phyloP scores from a whole-genome alignment of 2,888 invertebrate species.

The Lamellibrachia columna region DNA sequence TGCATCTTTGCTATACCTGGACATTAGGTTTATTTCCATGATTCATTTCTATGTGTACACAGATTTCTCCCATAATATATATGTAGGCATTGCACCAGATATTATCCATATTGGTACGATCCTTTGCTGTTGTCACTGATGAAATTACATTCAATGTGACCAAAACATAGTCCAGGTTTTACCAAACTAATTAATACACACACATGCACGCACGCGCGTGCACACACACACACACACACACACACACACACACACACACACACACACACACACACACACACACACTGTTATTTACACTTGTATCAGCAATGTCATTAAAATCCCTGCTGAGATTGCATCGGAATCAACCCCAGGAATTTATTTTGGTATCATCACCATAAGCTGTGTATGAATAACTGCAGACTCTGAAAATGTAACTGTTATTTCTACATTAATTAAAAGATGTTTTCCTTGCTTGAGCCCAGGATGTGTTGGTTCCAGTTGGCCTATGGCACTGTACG shows the following conservation, averaged over 20 bases:
- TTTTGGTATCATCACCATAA: background rate
- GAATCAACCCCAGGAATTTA: no score
- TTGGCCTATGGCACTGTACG: background rate
- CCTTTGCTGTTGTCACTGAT: background rate
- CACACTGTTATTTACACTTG: no score
- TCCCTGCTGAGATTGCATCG: background rate
- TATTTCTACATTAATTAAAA: background rate
- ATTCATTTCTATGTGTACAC: background rate
- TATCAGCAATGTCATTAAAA: no score
- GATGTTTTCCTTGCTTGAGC: background rate
- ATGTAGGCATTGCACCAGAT: no score
- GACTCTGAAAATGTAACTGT: background rate
- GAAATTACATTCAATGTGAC: background rate
- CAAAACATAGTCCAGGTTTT: background rate
- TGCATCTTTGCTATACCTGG: background rate
- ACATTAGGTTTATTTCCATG: background rate
- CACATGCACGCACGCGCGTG: background rate
- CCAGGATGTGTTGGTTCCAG: background rate
- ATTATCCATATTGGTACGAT: no score
- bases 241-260: background rate
- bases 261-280: background rate
- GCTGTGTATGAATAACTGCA: background rate
- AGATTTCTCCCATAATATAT: background rate
- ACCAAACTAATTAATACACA: background rate
- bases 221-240: slow-evolving; percentile 7